Evolutionary conservation across 2,797 vertebrate species (phyloP).

Genomic region (Darevskia nairensis): DNA sequence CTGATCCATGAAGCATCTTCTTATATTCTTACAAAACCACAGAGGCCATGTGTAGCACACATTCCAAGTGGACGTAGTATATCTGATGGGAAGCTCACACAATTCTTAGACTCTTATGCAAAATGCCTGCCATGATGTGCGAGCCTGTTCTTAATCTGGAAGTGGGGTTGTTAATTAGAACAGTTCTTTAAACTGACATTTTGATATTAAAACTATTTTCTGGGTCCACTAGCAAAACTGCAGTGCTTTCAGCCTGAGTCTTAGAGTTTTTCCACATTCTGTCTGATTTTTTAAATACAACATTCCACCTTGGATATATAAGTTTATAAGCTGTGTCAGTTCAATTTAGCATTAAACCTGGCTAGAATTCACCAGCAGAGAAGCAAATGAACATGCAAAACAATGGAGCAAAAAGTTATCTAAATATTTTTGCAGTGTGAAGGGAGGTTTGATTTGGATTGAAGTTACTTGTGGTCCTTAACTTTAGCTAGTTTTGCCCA

Average conservation of each 20-base stretch:
- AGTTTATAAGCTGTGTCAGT: neutral
- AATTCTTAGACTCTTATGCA: neutral
- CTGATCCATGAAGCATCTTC: no score
- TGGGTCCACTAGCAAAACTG: neutral
- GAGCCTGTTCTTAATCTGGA: neutral
- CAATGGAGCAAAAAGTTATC: constrained; percentile 24
- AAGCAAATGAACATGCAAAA: neutral
- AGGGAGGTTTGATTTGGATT: constrained; percentile 24
- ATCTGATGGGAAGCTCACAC: neutral
- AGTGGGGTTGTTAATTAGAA: neutral
- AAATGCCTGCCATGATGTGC: no score
- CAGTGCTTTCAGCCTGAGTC: neutral
- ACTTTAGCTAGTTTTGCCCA: constrained; percentile 3
- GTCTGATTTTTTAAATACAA: neutral
- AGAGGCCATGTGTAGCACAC: neutral
- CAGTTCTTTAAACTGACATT: neutral
- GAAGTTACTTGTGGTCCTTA: neutral
- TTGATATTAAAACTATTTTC: neutral
- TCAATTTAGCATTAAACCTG: neutral
- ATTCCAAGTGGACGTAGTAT: neutral
- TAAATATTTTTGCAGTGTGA: constrained; percentile 22
- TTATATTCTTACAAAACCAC: neutral
- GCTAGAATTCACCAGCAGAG: neutral
- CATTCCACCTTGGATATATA: neutral
- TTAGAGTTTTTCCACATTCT: neutral